Evolutionary conservation across 2,888 invertebrate genomes (phyloP).

Genomic region (Cantharis rustica): DNA sequence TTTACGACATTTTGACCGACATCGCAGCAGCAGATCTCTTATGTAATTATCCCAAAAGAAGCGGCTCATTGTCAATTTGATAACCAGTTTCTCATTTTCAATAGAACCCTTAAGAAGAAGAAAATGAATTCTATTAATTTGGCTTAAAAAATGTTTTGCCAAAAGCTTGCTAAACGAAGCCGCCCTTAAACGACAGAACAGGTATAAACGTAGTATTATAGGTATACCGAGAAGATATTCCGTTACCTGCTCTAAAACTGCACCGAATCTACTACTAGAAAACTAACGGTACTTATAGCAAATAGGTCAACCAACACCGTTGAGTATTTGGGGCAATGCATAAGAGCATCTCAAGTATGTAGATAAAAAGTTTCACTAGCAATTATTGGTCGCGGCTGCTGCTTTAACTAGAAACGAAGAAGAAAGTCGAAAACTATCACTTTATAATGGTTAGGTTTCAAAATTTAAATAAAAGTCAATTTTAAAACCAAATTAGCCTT

Average conservation of each 20-base stretch:
- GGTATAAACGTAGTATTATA: background rate
- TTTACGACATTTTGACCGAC: background rate
- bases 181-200: conserved; percentile 12
- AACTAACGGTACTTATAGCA: conserved; percentile 19
- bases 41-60: background rate
- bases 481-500: background rate
- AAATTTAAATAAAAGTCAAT: background rate
- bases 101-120: background rate
- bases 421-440: conserved; percentile 14
- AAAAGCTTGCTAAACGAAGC: conserved; percentile 7
- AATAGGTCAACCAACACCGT: conserved; percentile 15
- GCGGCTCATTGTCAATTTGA: background rate
- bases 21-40: background rate
- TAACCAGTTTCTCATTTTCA: background rate
- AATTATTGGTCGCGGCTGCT: conserved; percentile 4
- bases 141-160: background rate
- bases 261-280: conserved; percentile 3
- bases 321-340: background rate
- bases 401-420: conserved; percentile 9
- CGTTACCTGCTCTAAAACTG: conserved; percentile 18
- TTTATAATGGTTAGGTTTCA: background rate
- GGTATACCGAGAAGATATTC: background rate
- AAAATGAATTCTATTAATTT: background rate
- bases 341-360: background rate
- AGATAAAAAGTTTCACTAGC: conserved; percentile 20